These are phyloP conservation scores for Sinohyriopsis cumingii DNA, from an alignment of 2,888 invertebrate genomes.

Conservation along the genomic window DNA sequence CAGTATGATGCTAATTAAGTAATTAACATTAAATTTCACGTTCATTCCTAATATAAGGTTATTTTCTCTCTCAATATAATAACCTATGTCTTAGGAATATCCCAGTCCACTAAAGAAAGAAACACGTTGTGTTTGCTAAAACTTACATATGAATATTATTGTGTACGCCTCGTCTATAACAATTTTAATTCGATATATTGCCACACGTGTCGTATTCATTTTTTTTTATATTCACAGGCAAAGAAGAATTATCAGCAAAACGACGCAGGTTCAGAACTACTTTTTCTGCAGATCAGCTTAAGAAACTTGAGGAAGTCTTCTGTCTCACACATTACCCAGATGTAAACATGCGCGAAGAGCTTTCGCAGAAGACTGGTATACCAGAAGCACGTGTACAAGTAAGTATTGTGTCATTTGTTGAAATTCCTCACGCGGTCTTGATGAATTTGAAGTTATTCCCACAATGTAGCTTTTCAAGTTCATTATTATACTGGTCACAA, in stretches of 20 bases:
- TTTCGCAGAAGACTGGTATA: slow-evolving; percentile 59
- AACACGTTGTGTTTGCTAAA: too few relatives aligned
- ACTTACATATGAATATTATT: too few relatives aligned
- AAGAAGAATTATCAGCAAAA: slow-evolving; percentile 33
- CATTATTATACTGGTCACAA: too few relatives aligned
- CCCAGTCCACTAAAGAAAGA: too few relatives aligned
- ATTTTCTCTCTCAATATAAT: too few relatives aligned
- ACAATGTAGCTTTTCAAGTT: background rate
- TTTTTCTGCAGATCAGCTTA: slow-evolving; percentile 63
- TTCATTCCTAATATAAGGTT: too few relatives aligned
- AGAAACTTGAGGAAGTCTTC: slow-evolving; percentile 62
- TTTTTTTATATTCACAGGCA: slow-evolving; percentile 2
- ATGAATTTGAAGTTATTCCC: background rate
- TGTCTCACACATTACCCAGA: slow-evolving; percentile 66
- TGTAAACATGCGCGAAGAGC: slow-evolving; percentile 58
- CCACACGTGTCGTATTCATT: background rate
- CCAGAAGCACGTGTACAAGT: slow-evolving; percentile 66
- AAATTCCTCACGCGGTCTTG: background rate
- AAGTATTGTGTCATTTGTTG: background rate
- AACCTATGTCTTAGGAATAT: too few relatives aligned
- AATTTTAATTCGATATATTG: background rate
- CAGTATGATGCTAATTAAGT: too few relatives aligned
- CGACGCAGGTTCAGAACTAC: slow-evolving; percentile 61
- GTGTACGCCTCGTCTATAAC: too few relatives aligned
- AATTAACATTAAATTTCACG: too few relatives aligned